Evolutionary conservation across 2,113 vertebrate genomes (phyloP).

Genomic region (Telmatochromis brichardi): DNA sequence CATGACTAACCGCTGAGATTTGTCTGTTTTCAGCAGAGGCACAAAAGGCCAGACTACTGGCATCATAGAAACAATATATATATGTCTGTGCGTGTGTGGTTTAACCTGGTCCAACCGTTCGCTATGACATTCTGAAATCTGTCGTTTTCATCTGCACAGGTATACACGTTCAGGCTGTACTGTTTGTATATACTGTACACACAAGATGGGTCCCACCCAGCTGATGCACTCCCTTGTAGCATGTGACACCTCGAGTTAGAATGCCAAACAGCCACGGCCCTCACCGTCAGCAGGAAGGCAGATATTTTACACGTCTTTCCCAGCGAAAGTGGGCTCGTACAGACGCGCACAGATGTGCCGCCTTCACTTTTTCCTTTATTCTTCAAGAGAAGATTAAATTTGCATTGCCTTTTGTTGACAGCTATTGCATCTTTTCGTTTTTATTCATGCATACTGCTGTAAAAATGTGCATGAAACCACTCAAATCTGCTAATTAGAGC

Average conservation of each 20-base stretch:
- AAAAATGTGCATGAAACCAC: constrained; percentile 1
- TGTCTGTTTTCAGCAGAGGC: neutral
- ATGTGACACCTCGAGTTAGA: constrained; percentile 54
- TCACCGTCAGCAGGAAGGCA: constrained; percentile 28
- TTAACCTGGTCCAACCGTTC: neutral
- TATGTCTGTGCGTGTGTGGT: neutral
- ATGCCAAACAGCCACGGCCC: constrained; percentile 34
- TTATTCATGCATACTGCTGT: neutral
- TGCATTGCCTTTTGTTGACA: neutral
- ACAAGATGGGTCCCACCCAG: constrained; percentile 48
- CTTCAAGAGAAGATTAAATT: constrained; percentile 5
- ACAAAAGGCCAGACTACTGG: neutral
- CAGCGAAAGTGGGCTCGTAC: neutral
- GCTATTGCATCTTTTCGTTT: neutral
- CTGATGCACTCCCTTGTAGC: constrained; percentile 18
- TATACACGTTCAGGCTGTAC: neutral
- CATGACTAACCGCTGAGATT: constrained; percentile 22
- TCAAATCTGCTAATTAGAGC: constrained; percentile 17
- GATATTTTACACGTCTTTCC: constrained; percentile 7
- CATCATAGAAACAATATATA: neutral
- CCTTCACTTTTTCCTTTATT: neutral
- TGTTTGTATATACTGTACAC: neutral
- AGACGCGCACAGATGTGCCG: neutral
- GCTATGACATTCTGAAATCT: neutral
- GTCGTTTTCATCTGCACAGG: neutral